Evolutionary conservation across 2,113 vertebrate genomes (phyloP).

Genomic region (Xiphophorus couchianus): DNA sequence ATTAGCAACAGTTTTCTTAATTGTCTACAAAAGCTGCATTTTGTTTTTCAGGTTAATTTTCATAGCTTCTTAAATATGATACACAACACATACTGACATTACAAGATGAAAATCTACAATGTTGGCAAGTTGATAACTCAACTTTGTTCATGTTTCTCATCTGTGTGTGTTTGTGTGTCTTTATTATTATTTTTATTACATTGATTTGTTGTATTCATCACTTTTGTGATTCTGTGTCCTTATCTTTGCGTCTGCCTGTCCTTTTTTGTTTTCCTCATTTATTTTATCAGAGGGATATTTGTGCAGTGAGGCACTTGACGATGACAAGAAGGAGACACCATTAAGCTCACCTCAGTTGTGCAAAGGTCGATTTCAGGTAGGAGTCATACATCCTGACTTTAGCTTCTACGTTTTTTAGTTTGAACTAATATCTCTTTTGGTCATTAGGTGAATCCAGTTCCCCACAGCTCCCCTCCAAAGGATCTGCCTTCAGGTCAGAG

Average conservation of each 20-base stretch:
- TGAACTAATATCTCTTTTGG: slow-evolving; percentile 14
- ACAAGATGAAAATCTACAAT: slow-evolving; percentile 36
- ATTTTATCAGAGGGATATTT: slow-evolving; percentile 71
- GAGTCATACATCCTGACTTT: neutral
- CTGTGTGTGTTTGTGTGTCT: slow-evolving; percentile 57
- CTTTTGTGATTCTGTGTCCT: slow-evolving; percentile 45
- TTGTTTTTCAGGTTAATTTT: slow-evolving; percentile 25
- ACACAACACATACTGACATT: slow-evolving; percentile 21
- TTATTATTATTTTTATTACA: slow-evolving; percentile 41
- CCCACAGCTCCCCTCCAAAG: slow-evolving; percentile 64
- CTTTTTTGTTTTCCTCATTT: slow-evolving; percentile 53
- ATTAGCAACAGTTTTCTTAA: slow-evolving; percentile 37
- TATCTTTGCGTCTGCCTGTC: slow-evolving; percentile 54
- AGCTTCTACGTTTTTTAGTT: neutral
- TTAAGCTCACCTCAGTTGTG: slow-evolving; percentile 55
- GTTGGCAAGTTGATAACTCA: slow-evolving; percentile 52
- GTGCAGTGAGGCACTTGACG: slow-evolving; percentile 57
- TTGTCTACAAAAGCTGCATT: slow-evolving; percentile 15
- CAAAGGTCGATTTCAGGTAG: slow-evolving; percentile 79
- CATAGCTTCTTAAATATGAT: slow-evolving; percentile 18
- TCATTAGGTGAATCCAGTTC: slow-evolving; percentile 84
- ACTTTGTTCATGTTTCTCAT: slow-evolving; percentile 58
- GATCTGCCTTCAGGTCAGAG: slow-evolving; percentile 38
- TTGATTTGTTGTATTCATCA: slow-evolving; percentile 41
- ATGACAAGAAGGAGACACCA: slow-evolving; percentile 53